A percentile compares a stretch with the other conserved stretches of the same genome.
Evolutionary conservation across 2,888 invertebrate species (phyloP).

Genomic region (Cephus sareptanus): DNA sequence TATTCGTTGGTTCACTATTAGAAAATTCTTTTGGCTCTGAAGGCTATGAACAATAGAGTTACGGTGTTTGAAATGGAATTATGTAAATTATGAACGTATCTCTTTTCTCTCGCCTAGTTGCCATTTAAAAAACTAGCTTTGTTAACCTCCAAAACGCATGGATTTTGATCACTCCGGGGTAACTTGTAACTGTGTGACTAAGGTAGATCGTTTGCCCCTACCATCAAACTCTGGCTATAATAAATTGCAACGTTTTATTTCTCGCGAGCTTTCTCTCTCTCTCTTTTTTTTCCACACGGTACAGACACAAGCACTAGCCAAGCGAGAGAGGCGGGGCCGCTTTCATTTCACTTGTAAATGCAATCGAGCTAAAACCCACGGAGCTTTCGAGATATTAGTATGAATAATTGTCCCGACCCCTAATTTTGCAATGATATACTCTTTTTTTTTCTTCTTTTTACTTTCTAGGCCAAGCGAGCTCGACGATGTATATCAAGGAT

Average conservation of each 20-base stretch:
- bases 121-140: neutral
- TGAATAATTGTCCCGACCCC: slow-evolving; percentile 17
- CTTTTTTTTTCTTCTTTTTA: neutral
- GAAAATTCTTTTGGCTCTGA: neutral
- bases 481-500: neutral
- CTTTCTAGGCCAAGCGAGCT: neutral
- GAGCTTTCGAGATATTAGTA: slow-evolving; percentile 8
- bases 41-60: neutral
- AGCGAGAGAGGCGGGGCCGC: slow-evolving; percentile 13
- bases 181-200: neutral
- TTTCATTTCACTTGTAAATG: slow-evolving; percentile 32
- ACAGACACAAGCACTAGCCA: neutral
- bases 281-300: neutral
- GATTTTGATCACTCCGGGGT: neutral
- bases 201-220: neutral
- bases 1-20: neutral
- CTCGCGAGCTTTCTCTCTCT: neutral
- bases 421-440: slow-evolving; percentile 23
- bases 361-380: slow-evolving; percentile 30
- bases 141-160: neutral
- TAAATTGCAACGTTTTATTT: slow-evolving; percentile 5
- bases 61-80: neutral
- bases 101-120: neutral
- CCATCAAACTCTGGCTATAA: neutral
- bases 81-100: neutral